Evolutionary conservation across 2,113 vertebrate species (phyloP).

Genomic region (Drymodes brunneopygia): DNA sequence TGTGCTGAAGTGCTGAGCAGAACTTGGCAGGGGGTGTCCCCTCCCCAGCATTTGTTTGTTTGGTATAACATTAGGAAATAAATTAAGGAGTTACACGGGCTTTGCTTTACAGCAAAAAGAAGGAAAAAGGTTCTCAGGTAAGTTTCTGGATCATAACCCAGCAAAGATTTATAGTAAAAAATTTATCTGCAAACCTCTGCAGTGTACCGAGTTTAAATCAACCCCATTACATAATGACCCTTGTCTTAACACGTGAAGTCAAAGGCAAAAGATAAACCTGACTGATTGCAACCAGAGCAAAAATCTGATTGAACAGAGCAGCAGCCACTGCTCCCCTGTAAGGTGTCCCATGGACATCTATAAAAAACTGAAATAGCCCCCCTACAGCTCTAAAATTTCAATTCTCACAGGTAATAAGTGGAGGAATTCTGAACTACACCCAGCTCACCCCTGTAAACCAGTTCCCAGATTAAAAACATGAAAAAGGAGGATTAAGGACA

Average conservation of each 20-base stretch:
- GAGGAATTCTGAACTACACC: slow-evolving; percentile 11
- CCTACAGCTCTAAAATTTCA: neutral
- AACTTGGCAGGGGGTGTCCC: neutral
- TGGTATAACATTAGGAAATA: slow-evolving; percentile 29
- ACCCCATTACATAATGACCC: neutral
- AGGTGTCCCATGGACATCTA: neutral
- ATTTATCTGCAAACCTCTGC: neutral
- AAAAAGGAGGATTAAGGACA: slow-evolving; percentile 10
- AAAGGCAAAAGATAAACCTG: neutral
- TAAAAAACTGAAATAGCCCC: neutral
- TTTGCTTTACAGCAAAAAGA: slow-evolving; percentile 25
- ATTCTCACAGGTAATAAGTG: neutral
- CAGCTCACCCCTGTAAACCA: slow-evolving; percentile 8
- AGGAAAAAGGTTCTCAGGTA: neutral
- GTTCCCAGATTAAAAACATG: slow-evolving; percentile 28
- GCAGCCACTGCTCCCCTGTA: neutral
- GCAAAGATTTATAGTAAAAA: slow-evolving; percentile 32
- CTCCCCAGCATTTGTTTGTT: slow-evolving; percentile 5
- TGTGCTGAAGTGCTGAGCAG: neutral
- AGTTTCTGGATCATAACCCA: slow-evolving; percentile 20
- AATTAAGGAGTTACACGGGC: neutral
- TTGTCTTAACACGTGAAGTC: neutral
- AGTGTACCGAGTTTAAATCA: neutral
- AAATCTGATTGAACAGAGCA: neutral
- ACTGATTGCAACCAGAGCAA: neutral